These are phyloP conservation scores for Carassius auratus DNA, from an alignment of 2,113 vertebrate genomes.

Conservation along the genomic window DNA sequence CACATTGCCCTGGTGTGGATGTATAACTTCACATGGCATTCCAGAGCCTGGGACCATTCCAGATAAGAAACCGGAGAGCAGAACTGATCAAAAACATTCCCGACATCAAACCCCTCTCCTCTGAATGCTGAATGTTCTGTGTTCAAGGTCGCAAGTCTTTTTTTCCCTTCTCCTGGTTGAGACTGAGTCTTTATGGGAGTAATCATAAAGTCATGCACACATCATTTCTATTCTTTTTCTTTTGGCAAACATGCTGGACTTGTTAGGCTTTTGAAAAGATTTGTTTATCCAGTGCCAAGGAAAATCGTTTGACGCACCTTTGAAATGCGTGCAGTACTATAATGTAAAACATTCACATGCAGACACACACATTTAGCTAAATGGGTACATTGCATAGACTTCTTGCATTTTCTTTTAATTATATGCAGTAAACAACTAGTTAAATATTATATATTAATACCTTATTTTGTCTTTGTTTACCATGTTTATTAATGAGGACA, in stretches of 20 bases:
- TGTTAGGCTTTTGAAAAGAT: constrained; percentile 24
- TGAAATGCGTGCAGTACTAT: constrained; percentile 33
- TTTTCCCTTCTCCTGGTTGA: neutral
- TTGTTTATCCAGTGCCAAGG: constrained; percentile 46
- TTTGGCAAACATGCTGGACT: constrained; percentile 46
- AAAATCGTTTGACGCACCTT: constrained; percentile 50
- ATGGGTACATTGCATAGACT: neutral
- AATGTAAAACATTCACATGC: constrained; percentile 35
- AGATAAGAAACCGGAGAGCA: constrained; percentile 53
- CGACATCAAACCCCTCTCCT: constrained; percentile 52
- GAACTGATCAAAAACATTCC: constrained; percentile 63
- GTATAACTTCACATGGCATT: constrained; percentile 34
- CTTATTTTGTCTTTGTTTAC: neutral
- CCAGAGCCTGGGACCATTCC: constrained; percentile 43
- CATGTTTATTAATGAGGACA: no score
- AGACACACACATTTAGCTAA: neutral
- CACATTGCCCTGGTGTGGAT: neutral
- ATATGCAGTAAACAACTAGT: neutral
- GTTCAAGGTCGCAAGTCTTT: constrained; percentile 22
- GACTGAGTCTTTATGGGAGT: constrained; percentile 28
- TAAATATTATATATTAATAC: neutral
- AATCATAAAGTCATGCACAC: constrained; percentile 54
- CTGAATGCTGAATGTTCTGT: neutral
- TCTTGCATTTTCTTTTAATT: neutral
- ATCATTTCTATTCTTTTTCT: constrained; percentile 43